Conservation (phyloP, 2,113 vertebrate genomes). For the Empidonax alnorum region DNA sequence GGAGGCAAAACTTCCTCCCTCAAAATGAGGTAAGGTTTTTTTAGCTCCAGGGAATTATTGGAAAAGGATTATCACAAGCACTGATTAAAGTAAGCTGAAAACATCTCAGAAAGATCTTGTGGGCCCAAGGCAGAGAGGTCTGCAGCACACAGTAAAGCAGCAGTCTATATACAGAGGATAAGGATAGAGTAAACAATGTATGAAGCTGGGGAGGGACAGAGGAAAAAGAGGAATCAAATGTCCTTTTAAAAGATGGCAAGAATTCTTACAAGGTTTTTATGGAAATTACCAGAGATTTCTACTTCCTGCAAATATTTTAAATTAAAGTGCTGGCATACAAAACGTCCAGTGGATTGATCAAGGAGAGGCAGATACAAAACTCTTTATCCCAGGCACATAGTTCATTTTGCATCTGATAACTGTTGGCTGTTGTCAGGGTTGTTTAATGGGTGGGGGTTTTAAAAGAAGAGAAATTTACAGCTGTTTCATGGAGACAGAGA, state of each 20-base stretch:
- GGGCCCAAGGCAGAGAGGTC: background rate
- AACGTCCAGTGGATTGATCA: background rate
- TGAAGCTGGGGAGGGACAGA: background rate
- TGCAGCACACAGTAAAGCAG: background rate
- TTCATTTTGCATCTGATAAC: constrained; percentile 50
- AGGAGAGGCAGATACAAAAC: background rate
- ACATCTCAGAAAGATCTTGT: background rate
- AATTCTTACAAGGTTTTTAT: background rate
- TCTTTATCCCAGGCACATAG: constrained; percentile 24
- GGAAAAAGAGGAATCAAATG: background rate
- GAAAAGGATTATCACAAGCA: constrained; percentile 11
- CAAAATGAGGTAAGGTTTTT: background rate
- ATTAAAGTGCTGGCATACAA: background rate
- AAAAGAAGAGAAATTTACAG: constrained; percentile 64
- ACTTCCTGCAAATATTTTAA: constrained; percentile 17
- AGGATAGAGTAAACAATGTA: background rate
- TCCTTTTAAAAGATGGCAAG: background rate
- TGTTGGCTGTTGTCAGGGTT: constrained; percentile 35
- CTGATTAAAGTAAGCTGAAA: background rate
- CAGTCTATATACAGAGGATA: background rate
- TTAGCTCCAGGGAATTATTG: constrained; percentile 2
- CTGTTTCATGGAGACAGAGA: constrained; percentile 50
- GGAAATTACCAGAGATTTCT: constrained; percentile 9
- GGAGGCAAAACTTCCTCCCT: background rate
- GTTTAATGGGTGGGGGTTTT: constrained; percentile 17